Conservation (phyloP, 30 jellyfish, hydroid and myxozoan genomes). For the Turritopsis dohrnii region DNA sequence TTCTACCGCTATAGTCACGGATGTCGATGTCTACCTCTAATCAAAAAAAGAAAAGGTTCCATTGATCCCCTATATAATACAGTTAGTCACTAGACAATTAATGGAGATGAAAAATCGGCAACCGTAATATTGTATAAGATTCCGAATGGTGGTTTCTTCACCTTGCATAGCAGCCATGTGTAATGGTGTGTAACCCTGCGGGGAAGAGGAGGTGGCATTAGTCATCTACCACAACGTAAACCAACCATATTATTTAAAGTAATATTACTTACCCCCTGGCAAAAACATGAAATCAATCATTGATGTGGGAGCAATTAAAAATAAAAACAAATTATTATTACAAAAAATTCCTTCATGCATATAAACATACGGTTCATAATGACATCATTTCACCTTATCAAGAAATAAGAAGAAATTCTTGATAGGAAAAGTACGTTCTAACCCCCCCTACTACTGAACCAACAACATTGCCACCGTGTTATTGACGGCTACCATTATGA, state of each 20-base stretch:
- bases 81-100: neutral
- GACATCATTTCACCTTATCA: too few species aligned
- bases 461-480: too few species aligned
- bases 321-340: too few species aligned
- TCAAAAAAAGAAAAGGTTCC: neutral
- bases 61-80: neutral
- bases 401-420: too few species aligned
- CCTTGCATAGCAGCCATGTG: constrained; percentile 34
- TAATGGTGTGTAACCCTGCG: constrained; percentile 32
- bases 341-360: too few species aligned
- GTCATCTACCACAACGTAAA: neutral
- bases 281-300: neutral
- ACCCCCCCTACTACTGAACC: too few species aligned
- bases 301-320: neutral
- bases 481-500: too few species aligned
- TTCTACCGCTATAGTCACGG: constrained; percentile 30
- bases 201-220: neutral
- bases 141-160: constrained; percentile 19
- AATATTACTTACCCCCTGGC: constrained; percentile 6
- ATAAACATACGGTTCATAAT: too few species aligned
- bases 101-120: neutral
- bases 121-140: constrained; percentile 26
- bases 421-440: too few species aligned
- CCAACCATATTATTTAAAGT: neutral
- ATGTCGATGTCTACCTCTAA: constrained; percentile 22